These are phyloP conservation scores for Nannoperca australis DNA, from an alignment of 2,797 vertebrate genomes.

Conservation along the genomic window DNA sequence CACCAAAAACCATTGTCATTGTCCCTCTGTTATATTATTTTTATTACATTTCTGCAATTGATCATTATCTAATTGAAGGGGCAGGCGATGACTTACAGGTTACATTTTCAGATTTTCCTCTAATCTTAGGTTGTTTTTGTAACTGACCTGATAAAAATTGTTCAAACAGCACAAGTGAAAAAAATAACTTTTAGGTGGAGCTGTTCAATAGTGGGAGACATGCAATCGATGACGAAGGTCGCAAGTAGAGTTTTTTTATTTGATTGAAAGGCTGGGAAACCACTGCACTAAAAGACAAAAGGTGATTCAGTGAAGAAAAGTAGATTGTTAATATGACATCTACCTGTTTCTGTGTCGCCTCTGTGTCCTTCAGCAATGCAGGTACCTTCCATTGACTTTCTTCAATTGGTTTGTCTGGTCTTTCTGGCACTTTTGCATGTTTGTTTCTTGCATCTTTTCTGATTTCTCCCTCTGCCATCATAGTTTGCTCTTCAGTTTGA, in stretches of 20 bases:
- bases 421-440: neutral
- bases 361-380: conserved; percentile 15
- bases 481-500: conserved; percentile 25
- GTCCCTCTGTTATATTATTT: neutral
- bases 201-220: no score
- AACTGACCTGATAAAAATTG: neutral
- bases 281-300: neutral
- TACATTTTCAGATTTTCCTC: neutral
- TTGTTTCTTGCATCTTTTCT: conserved; percentile 4
- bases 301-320: neutral
- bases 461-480: conserved; percentile 7
- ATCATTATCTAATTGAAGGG: neutral
- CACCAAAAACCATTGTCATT: neutral
- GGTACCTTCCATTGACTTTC: neutral
- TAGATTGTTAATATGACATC: neutral
- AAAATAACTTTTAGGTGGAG: no score
- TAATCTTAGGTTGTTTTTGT: neutral
- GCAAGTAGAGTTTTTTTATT: no score
- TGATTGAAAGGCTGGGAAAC: no score
- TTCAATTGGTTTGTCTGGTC: neutral
- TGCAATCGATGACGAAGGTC: no score
- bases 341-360: conserved; percentile 55
- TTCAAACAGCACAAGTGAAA: neutral
- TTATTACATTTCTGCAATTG: neutral
- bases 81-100: neutral